phyloP scores from a whole-genome alignment of 1,140 invertebrate genomes.

The Heliconius eleuchia region DNA sequence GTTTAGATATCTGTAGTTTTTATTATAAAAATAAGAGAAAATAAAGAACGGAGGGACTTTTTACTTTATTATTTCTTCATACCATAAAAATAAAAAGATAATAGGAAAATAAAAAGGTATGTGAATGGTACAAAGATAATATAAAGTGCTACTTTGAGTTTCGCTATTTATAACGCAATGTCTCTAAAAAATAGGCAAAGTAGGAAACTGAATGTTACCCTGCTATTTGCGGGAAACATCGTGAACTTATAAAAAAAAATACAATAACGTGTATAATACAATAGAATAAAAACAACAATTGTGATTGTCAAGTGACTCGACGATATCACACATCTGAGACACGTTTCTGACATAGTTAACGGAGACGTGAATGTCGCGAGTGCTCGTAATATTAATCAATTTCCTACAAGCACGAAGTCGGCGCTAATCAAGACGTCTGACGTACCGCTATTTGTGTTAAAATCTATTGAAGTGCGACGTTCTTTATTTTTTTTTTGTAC shows the following conservation, averaged over 20 bases:
- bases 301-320: background rate
- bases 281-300: background rate
- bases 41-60: too few species aligned
- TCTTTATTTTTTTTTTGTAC: background rate
- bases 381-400: slow-evolving; percentile 24
- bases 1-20: background rate
- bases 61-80: too few species aligned
- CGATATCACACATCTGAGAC: background rate
- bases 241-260: background rate
- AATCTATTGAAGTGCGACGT: background rate
- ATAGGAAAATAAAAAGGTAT: too few species aligned
- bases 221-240: too few species aligned
- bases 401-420: slow-evolving; percentile 15
- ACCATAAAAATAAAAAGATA: too few species aligned
- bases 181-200: too few species aligned
- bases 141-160: too few species aligned
- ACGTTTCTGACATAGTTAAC: slow-evolving; percentile 8
- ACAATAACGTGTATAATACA: background rate
- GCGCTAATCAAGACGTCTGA: slow-evolving; percentile 30
- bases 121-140: too few species aligned
- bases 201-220: too few species aligned
- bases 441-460: slow-evolving; percentile 30
- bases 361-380: background rate
- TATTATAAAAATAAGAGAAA: too few species aligned
- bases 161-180: too few species aligned